A percentile compares a stretch with the other conserved stretches of the same genome.
These are phyloP conservation scores for Lichenostomus cassidix DNA, from an alignment of 2,113 vertebrate genomes.

Conservation along the genomic window DNA sequence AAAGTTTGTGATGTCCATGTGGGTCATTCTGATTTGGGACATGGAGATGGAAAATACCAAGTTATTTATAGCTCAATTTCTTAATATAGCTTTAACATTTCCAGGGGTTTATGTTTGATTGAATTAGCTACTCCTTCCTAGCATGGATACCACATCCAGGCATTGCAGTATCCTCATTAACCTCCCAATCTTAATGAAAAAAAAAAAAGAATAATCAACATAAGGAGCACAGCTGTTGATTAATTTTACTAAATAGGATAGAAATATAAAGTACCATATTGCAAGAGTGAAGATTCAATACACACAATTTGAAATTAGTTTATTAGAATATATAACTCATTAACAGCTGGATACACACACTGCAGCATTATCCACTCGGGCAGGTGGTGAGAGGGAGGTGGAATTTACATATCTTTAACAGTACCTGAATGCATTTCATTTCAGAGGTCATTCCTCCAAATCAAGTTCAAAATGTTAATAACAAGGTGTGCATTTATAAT, in stretches of 20 bases:
- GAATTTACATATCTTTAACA: conserved; percentile 51
- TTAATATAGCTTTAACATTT: conserved; percentile 56
- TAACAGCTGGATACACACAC: conserved; percentile 7
- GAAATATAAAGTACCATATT: conserved; percentile 62
- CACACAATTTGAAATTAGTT: conserved; percentile 50
- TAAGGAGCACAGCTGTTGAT: conserved; percentile 70
- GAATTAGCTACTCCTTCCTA: conserved; percentile 35
- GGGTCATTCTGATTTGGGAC: conserved; percentile 14
- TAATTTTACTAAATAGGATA: conserved; percentile 67
- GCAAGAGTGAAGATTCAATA: conserved; percentile 45
- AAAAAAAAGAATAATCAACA: conserved; percentile 45
- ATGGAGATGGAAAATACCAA: not conserved
- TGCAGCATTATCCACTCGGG: not conserved
- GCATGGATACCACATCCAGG: conserved; percentile 4
- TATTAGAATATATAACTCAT: conserved; percentile 56
- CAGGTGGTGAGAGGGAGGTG: conserved; percentile 11
- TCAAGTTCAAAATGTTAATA: conserved; percentile 91
- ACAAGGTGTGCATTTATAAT: conserved; percentile 77
- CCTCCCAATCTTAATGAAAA: conserved; percentile 10
- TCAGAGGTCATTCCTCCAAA: conserved; percentile 76
- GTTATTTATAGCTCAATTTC: conserved; percentile 50
- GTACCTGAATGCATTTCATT: conserved; percentile 65
- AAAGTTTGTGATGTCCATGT: conserved; percentile 15
- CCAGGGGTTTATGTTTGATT: conserved; percentile 7
- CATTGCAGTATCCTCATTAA: conserved; percentile 62